Evolutionary conservation across 2,113 vertebrate genomes (phyloP), one percentile per base, ranked within the genome.

Genomic region (Pygoscelis adeliae): DNA sequence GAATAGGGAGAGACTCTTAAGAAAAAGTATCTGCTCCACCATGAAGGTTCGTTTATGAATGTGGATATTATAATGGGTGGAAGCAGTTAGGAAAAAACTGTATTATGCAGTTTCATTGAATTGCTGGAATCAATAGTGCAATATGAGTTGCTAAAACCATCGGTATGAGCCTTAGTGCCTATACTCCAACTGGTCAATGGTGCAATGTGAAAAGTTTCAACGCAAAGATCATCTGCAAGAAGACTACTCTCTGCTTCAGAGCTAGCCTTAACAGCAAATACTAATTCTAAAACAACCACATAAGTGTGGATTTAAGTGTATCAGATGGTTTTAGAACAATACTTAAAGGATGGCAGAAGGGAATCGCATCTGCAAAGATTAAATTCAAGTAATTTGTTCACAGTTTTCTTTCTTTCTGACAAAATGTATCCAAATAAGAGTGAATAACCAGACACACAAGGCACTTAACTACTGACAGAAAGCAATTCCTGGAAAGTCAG

Each of bases 1-100:
- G 86, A 96, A 94, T 15, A 92, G 53, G 36, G 21, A 95, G 21
- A 95, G 46, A 70, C 82, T 93, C n/a, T 82, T 72, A 77, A 58
- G 74, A 74, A 93, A 93, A 89, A 49, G 47, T 25, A 92, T 77
- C 95, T 89, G n/a, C 61, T 84, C 58, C 23, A 34, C 94, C 82
- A 40, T 47, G 55, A 91, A 96, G 53, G 65, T 83, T 90, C 95
- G 82, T 65, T 96, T 82, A 65, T 49, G 17, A 93, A 83, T 32
- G 50, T 76, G 77, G 49, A 65, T 73, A 86, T 63, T 89, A 32
- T 22, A 93, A 96, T 34, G 30, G 46, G 42, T 80, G 70, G 59
- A 89, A 82, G 22, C 9, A 3, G 15, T 30, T 21, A 25, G 9
- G 47, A 27, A 62, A 91, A 56, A 84, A 3, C 4, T 40, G 13